Percentiles rank a stretch among this genome's conserved stretches.
Conservation (phyloP, 2,113 vertebrate genomes). For the Paramormyrops kingsleyae region DNA sequence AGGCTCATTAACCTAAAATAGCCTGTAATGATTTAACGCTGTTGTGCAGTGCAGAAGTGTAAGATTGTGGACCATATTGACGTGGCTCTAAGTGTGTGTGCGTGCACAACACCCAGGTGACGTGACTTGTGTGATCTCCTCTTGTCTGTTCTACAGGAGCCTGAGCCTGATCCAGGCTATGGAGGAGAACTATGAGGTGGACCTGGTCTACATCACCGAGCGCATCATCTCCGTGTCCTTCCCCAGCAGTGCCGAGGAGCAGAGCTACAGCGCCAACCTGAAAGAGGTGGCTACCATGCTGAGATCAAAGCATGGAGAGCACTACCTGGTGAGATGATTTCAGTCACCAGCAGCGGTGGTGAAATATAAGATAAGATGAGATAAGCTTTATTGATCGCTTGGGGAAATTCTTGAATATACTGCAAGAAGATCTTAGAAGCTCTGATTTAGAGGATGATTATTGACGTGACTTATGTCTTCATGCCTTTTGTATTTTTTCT, state of each 20-base stretch:
- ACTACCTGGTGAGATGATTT: constrained; percentile 73
- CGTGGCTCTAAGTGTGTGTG: neutral
- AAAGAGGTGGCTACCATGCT: constrained; percentile 93
- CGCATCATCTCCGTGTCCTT: constrained; percentile 90
- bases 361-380: neutral
- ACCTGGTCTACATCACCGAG: constrained; percentile 84
- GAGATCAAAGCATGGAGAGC: constrained; percentile 89
- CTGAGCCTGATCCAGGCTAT: constrained; percentile 69
- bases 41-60: constrained; percentile 11
- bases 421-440: neutral
- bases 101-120: neutral
- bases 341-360: neutral
- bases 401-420: neutral
- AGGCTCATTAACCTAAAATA: constrained; percentile 3
- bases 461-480: neutral
- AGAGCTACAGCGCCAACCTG: constrained; percentile 80
- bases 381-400: neutral
- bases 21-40: constrained; percentile 24
- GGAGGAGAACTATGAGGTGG: constrained; percentile 91
- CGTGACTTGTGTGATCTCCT: neutral
- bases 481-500: neutral
- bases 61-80: neutral
- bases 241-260: constrained; percentile 73
- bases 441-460: neutral
- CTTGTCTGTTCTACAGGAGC: constrained; percentile 50